A percentile compares a stretch with the other conserved stretches of the same genome.
phyloP scores from a whole-genome alignment of 1,140 invertebrate genomes.

The Acromyrmex charruanus region DNA sequence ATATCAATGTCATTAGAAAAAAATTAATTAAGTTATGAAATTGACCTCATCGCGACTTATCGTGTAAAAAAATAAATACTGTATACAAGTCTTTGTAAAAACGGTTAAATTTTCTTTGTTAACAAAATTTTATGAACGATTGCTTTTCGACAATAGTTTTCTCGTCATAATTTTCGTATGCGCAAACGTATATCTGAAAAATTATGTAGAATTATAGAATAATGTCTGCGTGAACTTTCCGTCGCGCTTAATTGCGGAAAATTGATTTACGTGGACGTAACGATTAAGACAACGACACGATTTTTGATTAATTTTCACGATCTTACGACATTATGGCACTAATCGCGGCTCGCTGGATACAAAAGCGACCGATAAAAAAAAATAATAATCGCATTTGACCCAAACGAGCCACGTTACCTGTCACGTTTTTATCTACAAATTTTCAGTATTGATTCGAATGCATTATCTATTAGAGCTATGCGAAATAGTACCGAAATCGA shows the following conservation, averaged over 20 bases:
- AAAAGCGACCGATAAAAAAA: not conserved
- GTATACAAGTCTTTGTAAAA: not conserved
- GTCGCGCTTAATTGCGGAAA: not conserved
- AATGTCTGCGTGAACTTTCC: conserved; percentile 3
- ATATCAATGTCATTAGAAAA: not conserved
- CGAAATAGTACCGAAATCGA: conserved; percentile 14
- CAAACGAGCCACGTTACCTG: not conserved
- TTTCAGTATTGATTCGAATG: conserved; percentile 38
- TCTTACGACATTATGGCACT: conserved; percentile 26
- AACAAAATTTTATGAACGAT: not conserved
- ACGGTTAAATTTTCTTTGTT: not conserved
- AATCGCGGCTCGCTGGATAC: conserved; percentile 9
- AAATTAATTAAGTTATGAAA: not conserved
- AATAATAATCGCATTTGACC: conserved; percentile 19
- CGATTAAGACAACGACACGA: conserved; percentile 23
- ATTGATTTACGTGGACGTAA: conserved; percentile 18
- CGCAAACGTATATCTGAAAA: conserved; percentile 4
- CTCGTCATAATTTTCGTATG: not conserved
- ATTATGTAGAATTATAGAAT: not conserved
- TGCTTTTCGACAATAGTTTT: not conserved
- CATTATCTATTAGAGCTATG: conserved; percentile 32
- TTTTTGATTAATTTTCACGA: conserved; percentile 34
- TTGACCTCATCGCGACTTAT: not conserved
- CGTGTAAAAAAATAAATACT: not conserved
- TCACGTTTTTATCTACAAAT: conserved; percentile 45